phyloP scores from a whole-genome alignment of 2,113 vertebrate species.

The Centrocercus urophasianus region DNA sequence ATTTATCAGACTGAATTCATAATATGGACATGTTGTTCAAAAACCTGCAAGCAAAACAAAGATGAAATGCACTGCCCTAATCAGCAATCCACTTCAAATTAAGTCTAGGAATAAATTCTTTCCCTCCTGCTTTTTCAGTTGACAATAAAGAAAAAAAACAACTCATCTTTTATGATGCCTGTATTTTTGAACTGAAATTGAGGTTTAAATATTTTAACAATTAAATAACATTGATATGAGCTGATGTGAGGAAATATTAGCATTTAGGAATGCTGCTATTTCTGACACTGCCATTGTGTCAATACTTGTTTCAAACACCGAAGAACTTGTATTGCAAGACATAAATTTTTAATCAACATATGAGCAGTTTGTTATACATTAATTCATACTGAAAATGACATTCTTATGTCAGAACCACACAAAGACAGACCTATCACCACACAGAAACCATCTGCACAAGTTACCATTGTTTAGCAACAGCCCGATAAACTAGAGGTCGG shows the following conservation, averaged over 20 bases:
- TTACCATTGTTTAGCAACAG: background rate
- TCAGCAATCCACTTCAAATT: constrained; percentile 13
- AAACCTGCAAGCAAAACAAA: constrained; percentile 26
- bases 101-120: background rate
- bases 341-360: constrained; percentile 42
- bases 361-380: background rate
- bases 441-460: background rate
- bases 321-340: background rate
- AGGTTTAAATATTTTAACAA: constrained; percentile 33
- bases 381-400: background rate
- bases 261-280: background rate
- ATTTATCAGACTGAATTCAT: constrained; percentile 6
- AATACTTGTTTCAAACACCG: constrained; percentile 19
- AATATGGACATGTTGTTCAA: background rate
- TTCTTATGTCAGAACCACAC: background rate
- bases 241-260: background rate
- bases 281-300: background rate
- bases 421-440: background rate
- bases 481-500: background rate
- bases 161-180: background rate
- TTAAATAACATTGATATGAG: constrained; percentile 14
- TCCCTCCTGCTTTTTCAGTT: background rate
- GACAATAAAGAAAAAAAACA: background rate
- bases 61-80: background rate
- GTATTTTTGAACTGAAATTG: constrained; percentile 8